phyloP scores from a whole-genome alignment of 2,888 invertebrate genomes.

The Epinotia bilunana region DNA sequence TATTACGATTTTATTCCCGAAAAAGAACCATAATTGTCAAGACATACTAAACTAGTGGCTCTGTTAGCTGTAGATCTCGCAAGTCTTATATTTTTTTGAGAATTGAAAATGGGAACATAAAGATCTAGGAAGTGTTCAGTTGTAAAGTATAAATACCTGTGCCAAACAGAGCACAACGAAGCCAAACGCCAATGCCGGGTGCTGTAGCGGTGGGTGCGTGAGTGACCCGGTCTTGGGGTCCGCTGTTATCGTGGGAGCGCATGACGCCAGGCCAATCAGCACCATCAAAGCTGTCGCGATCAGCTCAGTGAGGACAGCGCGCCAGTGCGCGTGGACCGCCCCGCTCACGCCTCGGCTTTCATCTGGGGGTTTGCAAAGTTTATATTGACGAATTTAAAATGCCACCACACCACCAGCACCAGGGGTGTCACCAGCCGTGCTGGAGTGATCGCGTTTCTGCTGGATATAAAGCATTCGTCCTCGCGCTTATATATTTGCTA shows the following conservation, averaged over 20 bases:
- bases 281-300: conserved; percentile 73
- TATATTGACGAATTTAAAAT: background rate
- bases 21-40: too few species aligned
- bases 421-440: too few species aligned
- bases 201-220: conserved; percentile 56
- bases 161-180: conserved; percentile 60
- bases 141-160: conserved; percentile 1
- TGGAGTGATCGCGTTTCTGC: too few species aligned
- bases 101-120: too few species aligned
- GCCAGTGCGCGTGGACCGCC: conserved; percentile 67
- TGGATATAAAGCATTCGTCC: too few species aligned
- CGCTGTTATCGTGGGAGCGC: conserved; percentile 52
- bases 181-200: conserved; percentile 74
- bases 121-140: too few species aligned
- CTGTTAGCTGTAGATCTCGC: too few species aligned
- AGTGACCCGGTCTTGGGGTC: conserved; percentile 3
- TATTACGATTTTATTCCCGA: too few species aligned
- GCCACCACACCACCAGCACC: too few species aligned
- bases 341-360: conserved; percentile 47
- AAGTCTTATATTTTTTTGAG: too few species aligned
- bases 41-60: too few species aligned
- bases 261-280: conserved; percentile 66
- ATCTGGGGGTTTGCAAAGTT: conserved; percentile 17
- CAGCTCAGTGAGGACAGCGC: conserved; percentile 69
- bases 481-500: too few species aligned